Evolutionary conservation across 2,113 vertebrate genomes (phyloP).

Genomic region (Crotophaga sulcirostris): DNA sequence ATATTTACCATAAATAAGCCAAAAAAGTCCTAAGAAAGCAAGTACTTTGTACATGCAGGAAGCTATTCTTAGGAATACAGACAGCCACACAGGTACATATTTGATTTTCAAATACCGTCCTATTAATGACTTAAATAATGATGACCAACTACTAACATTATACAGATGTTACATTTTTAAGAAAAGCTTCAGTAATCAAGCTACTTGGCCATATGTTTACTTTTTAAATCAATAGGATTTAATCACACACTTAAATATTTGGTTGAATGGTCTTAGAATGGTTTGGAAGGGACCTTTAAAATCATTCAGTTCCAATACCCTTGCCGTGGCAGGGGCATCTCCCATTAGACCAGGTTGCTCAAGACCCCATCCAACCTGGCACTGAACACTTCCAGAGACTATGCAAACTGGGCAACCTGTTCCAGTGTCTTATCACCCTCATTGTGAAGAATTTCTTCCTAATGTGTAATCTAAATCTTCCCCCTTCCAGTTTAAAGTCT

Average conservation of each 20-base stretch:
- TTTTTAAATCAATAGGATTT: neutral
- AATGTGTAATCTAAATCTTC: no score
- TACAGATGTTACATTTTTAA: neutral
- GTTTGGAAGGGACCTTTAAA: no score
- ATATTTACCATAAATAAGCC: neutral
- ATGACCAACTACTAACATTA: neutral
- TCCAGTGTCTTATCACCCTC: no score
- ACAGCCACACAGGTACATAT: neutral
- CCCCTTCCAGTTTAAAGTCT: no score
- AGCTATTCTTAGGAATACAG: neutral
- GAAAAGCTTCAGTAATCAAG: neutral
- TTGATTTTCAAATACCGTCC: neutral
- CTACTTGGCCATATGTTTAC: neutral
- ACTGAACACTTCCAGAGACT: no score
- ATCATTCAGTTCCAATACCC: no score
- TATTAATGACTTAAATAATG: neutral
- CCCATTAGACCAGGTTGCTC: no score
- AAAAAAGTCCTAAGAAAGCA: neutral
- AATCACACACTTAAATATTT: neutral
- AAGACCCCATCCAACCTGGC: no score
- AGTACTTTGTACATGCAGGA: neutral
- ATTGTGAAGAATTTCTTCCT: no score
- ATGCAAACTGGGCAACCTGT: no score
- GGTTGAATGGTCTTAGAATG: neutral
- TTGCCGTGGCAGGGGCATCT: no score